Evolutionary conservation across 1,140 invertebrate species (phyloP).

Genomic region (Rhagoletis pomonella): DNA sequence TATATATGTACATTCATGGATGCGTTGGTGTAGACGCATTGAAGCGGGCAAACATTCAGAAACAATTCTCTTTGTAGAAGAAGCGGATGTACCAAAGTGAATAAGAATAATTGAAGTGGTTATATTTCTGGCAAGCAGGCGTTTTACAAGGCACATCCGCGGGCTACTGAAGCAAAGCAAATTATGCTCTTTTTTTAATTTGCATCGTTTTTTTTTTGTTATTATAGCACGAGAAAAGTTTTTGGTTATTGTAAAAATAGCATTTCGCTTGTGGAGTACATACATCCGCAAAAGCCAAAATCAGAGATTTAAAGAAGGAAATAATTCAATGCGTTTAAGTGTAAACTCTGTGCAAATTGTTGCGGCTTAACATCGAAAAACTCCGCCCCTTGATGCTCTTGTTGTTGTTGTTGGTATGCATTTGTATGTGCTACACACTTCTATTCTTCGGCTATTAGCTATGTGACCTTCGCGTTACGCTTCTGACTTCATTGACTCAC

Average conservation of each 20-base stretch:
- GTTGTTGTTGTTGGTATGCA: not conserved
- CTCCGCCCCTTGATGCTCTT: not conserved
- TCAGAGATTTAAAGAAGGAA: not conserved
- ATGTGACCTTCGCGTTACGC: slow-evolving; percentile 44
- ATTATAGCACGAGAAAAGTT: too few relatives aligned
- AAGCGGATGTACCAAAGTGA: not conserved
- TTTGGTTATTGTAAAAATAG: too few relatives aligned
- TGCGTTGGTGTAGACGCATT: not conserved
- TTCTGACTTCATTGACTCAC: slow-evolving; percentile 1
- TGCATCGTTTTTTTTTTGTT: not conserved
- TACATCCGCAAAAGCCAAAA: not conserved
- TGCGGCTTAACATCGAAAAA: not conserved
- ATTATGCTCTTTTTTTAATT: not conserved
- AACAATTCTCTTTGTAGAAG: not conserved
- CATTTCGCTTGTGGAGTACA: not conserved
- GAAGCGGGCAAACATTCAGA: not conserved
- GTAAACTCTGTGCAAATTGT: slow-evolving; percentile 10
- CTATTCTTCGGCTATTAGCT: not conserved
- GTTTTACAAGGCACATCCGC: slow-evolving; percentile 6
- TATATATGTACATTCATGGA: not conserved
- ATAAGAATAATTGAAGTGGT: not conserved
- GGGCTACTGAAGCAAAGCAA: not conserved
- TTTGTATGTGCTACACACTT: not conserved
- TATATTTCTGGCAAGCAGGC: not conserved
- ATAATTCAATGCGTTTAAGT: slow-evolving; percentile 2